Evolutionary conservation across 2,888 invertebrate species (phyloP).

Genomic region (Pycnomerus fuliginosus): DNA sequence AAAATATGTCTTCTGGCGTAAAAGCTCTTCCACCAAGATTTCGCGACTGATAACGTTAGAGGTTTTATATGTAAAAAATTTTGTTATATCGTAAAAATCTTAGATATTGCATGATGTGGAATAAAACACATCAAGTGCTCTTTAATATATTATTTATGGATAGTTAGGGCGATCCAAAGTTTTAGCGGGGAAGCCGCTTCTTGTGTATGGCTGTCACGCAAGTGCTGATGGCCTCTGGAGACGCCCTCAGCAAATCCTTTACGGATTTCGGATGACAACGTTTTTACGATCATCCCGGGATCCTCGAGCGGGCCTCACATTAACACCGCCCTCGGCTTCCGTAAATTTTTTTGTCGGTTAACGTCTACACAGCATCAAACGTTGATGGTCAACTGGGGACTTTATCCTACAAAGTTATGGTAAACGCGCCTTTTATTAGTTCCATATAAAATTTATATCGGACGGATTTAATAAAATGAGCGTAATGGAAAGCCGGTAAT

Average conservation of each 20-base stretch:
- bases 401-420: conserved; percentile 27
- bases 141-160: conserved; percentile 28
- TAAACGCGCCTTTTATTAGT: conserved; percentile 43
- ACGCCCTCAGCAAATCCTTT: conserved; percentile 44
- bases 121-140: conserved; percentile 21
- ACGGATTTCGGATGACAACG: conserved; percentile 49
- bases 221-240: conserved; percentile 42
- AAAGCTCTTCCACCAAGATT: conserved; percentile 1
- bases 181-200: conserved; percentile 19
- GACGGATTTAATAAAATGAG: conserved; percentile 13
- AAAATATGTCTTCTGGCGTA: conserved; percentile 2
- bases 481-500: conserved; percentile 1
- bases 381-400: conserved; percentile 41
- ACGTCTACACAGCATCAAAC: conserved; percentile 38
- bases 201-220: conserved; percentile 42
- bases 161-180: conserved; percentile 23
- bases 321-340: conserved; percentile 34
- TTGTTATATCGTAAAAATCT: too few species aligned
- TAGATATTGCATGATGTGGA: conserved; percentile 10
- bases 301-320: conserved; percentile 37
- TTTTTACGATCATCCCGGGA: conserved; percentile 48
- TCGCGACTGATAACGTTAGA: conserved; percentile 4
- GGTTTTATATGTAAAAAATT: too few species aligned
- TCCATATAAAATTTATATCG: conserved; percentile 40
- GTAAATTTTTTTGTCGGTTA: conserved; percentile 33